Conservation (phyloP, 2,797 vertebrate genomes). For the Coluber constrictor region DNA sequence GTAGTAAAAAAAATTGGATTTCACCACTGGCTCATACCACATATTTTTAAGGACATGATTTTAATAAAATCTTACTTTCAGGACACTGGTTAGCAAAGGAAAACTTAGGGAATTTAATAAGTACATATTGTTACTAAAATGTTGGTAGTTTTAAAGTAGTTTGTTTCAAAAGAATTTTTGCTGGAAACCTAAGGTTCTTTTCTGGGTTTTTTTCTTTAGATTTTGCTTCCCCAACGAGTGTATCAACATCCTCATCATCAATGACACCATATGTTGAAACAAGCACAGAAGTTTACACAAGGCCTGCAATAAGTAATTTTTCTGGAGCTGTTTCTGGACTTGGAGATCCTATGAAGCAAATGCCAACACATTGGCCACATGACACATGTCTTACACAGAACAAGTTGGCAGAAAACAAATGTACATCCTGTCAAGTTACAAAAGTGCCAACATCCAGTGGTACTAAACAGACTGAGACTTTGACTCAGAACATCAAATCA, state of each 20-base stretch:
- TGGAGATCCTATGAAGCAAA: conserved; percentile 74
- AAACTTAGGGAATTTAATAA: not conserved
- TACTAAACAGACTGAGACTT: conserved; percentile 54
- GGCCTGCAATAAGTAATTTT: conserved; percentile 74
- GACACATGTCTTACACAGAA: conserved; percentile 78
- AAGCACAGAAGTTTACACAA: conserved; percentile 69
- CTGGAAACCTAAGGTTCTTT: conserved; percentile 18
- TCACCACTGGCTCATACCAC: not conserved
- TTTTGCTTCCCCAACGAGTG: conserved; percentile 64
- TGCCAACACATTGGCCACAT: conserved; percentile 79
- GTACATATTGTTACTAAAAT: not conserved
- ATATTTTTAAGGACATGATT: not conserved
- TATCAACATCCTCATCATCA: conserved; percentile 54
- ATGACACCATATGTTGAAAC: conserved; percentile 53
- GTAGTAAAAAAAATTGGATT: too few relatives aligned
- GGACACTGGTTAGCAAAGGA: not conserved
- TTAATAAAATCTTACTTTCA: too few relatives aligned
- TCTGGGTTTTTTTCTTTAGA: conserved; percentile 43
- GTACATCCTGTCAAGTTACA: conserved; percentile 76
- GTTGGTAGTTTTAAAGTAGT: not conserved
- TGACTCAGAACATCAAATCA: conserved; percentile 68
- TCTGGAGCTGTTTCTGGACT: conserved; percentile 69
- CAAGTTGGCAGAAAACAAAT: conserved; percentile 80
- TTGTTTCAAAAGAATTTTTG: conserved; percentile 13
- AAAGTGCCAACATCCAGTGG: conserved; percentile 64